A percentile compares a stretch with the other conserved stretches of the same genome.
Conservation (phyloP, 1,140 invertebrate genomes). For the Bactericera cockerelli region DNA sequence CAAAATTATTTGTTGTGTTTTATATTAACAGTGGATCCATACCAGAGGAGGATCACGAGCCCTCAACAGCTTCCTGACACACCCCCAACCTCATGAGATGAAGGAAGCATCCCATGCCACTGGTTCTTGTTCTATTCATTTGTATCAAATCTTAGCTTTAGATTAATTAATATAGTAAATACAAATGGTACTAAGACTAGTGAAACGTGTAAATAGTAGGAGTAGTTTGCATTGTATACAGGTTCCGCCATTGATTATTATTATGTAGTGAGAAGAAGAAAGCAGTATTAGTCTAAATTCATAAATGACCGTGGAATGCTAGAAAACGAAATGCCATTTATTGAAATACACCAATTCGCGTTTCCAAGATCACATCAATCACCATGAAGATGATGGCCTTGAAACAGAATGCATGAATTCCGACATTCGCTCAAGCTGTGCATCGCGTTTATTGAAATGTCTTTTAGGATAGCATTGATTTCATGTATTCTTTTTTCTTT, state of each 20-base stretch:
- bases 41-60: slow-evolving; percentile 16
- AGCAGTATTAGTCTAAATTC: no score
- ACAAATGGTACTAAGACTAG: not conserved
- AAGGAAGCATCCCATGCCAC: not conserved
- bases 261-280: no score
- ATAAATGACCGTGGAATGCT: no score
- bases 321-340: no score
- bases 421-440: no score
- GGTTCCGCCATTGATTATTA: not conserved
- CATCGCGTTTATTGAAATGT: no score
- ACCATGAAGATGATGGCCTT: no score
- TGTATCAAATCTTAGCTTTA: not conserved
- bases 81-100: not conserved
- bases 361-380: no score
- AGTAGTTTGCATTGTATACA: not conserved
- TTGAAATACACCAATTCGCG: no score
- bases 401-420: no score
- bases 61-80: not conserved
- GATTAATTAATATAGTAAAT: not conserved
- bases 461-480: no score
- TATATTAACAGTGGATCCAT: slow-evolving; percentile 17
- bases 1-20: not conserved
- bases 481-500: no score
- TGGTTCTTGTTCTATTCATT: not conserved
- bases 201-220: not conserved